Conservation (phyloP, 2,888 invertebrate species). For the Trimorus sp. region DNA sequence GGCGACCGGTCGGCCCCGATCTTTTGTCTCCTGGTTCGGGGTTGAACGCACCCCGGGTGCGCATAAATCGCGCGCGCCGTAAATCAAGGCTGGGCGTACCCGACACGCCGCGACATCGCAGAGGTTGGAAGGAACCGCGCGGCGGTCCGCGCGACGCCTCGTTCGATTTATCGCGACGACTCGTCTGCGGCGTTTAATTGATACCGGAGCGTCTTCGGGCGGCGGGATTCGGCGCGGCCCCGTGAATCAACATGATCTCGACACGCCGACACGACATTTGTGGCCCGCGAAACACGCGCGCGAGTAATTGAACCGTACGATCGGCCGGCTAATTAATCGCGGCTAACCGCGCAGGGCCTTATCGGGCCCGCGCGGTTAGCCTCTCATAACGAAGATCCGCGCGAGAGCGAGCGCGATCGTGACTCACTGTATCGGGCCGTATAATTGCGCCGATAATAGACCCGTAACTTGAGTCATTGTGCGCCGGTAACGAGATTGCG, state of each 20-base stretch:
- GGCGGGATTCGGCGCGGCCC: background rate
- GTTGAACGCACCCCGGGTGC: slow-evolving; percentile 68
- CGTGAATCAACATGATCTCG: slow-evolving; percentile 42
- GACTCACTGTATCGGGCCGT: slow-evolving; percentile 56
- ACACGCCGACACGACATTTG: slow-evolving; percentile 35
- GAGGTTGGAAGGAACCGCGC: slow-evolving; percentile 78
- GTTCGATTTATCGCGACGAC: slow-evolving; percentile 75
- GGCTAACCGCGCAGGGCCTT: slow-evolving; percentile 32
- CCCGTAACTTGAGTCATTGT: slow-evolving; percentile 67
- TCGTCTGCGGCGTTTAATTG: slow-evolving; percentile 57
- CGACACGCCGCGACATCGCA: slow-evolving; percentile 78
- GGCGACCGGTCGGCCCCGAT: background rate
- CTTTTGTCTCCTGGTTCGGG: slow-evolving; percentile 65
- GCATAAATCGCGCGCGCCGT: slow-evolving; percentile 72
- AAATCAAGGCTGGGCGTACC: slow-evolving; percentile 79
- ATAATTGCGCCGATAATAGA: slow-evolving; percentile 65
- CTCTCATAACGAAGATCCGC: slow-evolving; percentile 52
- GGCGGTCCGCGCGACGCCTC: slow-evolving; percentile 74
- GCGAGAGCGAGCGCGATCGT: slow-evolving; percentile 51
- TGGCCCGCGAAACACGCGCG: slow-evolving; percentile 25
- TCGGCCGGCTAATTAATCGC: slow-evolving; percentile 56
- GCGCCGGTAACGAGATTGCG: slow-evolving; percentile 58
- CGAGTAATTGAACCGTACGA: slow-evolving; percentile 44
- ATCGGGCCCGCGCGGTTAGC: slow-evolving; percentile 8
- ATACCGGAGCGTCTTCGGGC: slow-evolving; percentile 10